Percentiles rank a stretch among this genome's conserved stretches.
Conservation (phyloP, 2,113 vertebrate species). For the Scolopax mira region DNA sequence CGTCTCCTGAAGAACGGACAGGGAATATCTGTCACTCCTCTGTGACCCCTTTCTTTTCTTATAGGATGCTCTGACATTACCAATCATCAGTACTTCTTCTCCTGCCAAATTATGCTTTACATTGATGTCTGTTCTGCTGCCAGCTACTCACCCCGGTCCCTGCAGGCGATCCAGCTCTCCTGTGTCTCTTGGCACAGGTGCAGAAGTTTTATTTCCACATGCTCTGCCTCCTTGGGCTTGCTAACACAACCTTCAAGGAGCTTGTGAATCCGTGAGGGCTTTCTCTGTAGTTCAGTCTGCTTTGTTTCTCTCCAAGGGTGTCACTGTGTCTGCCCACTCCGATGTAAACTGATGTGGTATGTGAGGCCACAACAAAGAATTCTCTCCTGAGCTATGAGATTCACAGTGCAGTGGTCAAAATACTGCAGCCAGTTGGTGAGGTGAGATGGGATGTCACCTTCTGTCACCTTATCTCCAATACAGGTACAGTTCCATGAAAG, state of each 20-base stretch:
- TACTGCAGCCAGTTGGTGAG: neutral
- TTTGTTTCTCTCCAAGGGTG: rapidly evolving
- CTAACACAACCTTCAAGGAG: neutral
- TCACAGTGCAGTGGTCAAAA: rapidly evolving
- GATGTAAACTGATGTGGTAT: rapidly evolving
- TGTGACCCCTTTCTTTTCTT: neutral
- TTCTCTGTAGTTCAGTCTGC: neutral
- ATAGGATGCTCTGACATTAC: neutral
- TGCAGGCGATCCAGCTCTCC: neutral
- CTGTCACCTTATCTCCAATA: neutral
- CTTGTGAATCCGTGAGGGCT: neutral
- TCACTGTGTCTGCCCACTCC: neutral
- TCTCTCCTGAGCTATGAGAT: neutral
- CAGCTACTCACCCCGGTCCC: neutral
- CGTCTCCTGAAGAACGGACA: neutral
- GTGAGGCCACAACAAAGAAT: neutral
- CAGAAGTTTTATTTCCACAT: neutral
- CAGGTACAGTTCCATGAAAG: slow-evolving; percentile 77
- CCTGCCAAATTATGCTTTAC: neutral
- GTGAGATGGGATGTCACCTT: neutral
- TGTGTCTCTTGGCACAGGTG: neutral
- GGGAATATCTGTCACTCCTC: neutral
- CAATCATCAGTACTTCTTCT: neutral
- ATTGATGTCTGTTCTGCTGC: neutral
- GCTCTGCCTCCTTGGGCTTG: neutral